Percentiles rank a stretch among this genome's conserved stretches.
These are phyloP conservation scores for Glomeris maerens DNA, from an alignment of 1,140 invertebrate genomes.

Conservation along the genomic window DNA sequence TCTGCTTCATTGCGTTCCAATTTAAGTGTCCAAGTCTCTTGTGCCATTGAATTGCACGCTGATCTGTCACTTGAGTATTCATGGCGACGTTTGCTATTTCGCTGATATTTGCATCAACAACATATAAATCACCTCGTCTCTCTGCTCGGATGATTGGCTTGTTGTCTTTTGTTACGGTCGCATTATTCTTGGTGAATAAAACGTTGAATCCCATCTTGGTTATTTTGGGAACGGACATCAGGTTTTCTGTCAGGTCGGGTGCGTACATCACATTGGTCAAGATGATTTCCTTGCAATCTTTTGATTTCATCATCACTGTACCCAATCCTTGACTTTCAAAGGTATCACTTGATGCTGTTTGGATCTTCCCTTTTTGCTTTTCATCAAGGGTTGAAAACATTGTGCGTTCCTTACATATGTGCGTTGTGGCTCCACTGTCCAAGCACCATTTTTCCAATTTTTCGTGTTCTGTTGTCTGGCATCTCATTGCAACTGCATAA, in stretches of 20 bases:
- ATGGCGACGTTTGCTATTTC: conserved; percentile 5
- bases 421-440: background rate
- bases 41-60: conserved; percentile 1
- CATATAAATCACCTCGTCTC: conserved; percentile 1
- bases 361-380: background rate
- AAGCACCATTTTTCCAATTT: conserved; percentile 3
- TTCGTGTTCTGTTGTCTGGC: too few species aligned
- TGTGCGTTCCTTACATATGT: background rate
- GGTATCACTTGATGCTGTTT: background rate
- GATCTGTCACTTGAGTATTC: background rate
- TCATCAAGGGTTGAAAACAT: background rate
- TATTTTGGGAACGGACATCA: conserved; percentile 1
- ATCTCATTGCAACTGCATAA: too few species aligned
- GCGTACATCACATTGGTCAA: background rate
- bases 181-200: background rate
- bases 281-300: background rate
- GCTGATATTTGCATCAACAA: background rate
- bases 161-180: background rate
- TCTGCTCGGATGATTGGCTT: background rate
- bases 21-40: conserved; percentile 1
- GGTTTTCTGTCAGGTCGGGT: conserved; percentile 2
- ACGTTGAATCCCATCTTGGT: background rate
- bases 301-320: background rate
- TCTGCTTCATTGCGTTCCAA: background rate
- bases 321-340: background rate